phyloP scores from a whole-genome alignment of 2,113 vertebrate genomes.

The Ciconia maguari region DNA sequence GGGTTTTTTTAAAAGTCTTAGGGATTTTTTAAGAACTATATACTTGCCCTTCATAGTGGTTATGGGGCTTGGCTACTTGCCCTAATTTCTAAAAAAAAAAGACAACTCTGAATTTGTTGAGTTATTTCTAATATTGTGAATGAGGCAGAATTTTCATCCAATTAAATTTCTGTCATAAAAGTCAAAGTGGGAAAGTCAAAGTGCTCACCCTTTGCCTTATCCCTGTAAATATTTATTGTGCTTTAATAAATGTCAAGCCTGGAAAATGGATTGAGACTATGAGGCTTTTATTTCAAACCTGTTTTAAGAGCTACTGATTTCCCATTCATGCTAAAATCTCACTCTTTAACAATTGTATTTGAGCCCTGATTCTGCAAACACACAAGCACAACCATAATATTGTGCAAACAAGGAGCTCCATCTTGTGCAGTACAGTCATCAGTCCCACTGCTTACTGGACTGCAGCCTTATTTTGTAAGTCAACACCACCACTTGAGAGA shows the following conservation, averaged over 20 bases:
- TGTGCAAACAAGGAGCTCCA: background rate
- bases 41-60: background rate
- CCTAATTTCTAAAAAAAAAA: background rate
- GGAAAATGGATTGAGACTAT: background rate
- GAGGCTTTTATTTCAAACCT: background rate
- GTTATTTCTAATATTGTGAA: background rate
- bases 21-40: background rate
- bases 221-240: background rate
- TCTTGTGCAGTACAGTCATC: background rate
- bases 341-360: background rate
- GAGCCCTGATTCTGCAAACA: background rate
- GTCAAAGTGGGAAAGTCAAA: background rate
- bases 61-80: background rate
- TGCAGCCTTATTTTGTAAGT: background rate
- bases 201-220: background rate
- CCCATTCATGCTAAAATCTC: background rate
- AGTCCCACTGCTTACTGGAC: background rate
- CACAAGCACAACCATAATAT: background rate
- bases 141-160: background rate
- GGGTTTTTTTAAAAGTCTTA: rapidly evolving
- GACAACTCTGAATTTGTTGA: background rate
- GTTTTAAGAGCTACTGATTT: background rate
- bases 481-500: background rate
- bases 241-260: background rate
- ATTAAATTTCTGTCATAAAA: background rate